Evolutionary conservation across 2,888 invertebrate genomes (phyloP), one percentile per base, ranked within the genome.

Genomic region (Lochmaea capreae): DNA sequence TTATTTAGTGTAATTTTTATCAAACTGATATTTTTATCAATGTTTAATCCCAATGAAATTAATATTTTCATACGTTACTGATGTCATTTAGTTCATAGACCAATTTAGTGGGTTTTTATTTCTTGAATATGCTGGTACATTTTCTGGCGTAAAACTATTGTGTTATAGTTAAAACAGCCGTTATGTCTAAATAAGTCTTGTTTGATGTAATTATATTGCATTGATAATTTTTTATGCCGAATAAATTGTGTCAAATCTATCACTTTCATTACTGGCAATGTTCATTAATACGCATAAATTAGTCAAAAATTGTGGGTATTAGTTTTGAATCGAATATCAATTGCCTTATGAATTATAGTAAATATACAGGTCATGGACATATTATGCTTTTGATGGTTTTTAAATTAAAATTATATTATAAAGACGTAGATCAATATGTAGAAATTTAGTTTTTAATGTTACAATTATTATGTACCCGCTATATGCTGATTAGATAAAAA

Each of bases 81-180:
- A 49, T 49, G 6, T 46, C 12, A 46, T 46, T 14, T 49, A 5
- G n/a, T 67, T 43, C 22, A 14, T 4, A 43, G 57, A 67, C 18
- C 67, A 43, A 67, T 57, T 42, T 39, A 67, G 67, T 58, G 67
- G 58, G 67, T 58, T 39, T 57, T 42, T 67, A 67, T 67, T 57
- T 67, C 43, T 57, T 67, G 57, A 22, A 42, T 58, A 67, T 58
- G 67, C 67, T 22, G 52, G 58, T 57, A 58, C 57, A 67, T 67
- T 57, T 22, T 57, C 18, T 18, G n/a, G 6, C 33, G 33, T 33
- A 8, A 33, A 33, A 49, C n/a, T 18, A 42, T 58, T 43, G 42
- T 43, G 43, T 12, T 58, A 58, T 67, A 58, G 67, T 67, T 67
- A 58, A 18, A 65, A 12, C 57, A 9, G 18, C 66, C 16, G 54